Conservation (phyloP, 2,113 vertebrate species). For the Todiramphus saurophagus region DNA sequence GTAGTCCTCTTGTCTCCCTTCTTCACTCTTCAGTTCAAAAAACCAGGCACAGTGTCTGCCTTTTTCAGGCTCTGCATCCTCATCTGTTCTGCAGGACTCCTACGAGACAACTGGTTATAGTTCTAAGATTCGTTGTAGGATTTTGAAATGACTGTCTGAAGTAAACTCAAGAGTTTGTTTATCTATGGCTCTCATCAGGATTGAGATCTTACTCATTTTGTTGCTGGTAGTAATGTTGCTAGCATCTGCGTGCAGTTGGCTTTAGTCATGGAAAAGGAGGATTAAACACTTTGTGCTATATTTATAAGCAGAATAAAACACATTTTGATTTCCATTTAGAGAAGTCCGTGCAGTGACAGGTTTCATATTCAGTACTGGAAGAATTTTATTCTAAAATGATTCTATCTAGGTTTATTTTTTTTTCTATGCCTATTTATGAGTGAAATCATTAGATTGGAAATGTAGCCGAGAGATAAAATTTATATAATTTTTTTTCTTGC, state of each 20-base stretch:
- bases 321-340: conserved; percentile 34
- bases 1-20: neutral
- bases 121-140: neutral
- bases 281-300: conserved; percentile 54
- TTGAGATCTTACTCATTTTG: neutral
- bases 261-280: conserved; percentile 47
- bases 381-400: neutral
- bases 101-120: neutral
- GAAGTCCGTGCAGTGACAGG: neutral
- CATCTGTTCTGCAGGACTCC: neutral
- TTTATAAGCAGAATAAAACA: conserved; percentile 51
- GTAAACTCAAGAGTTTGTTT: neutral
- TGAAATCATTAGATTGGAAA: neutral
- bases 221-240: neutral
- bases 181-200: neutral
- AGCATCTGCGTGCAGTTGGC: neutral
- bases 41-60: neutral
- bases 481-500: neutral
- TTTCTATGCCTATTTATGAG: neutral
- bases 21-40: neutral
- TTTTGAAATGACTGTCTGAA: neutral
- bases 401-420: neutral
- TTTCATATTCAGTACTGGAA: neutral
- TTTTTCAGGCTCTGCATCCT: neutral
- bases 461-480: neutral